phyloP scores from a whole-genome alignment of 2,113 vertebrate species.

The Struthio camelus region DNA sequence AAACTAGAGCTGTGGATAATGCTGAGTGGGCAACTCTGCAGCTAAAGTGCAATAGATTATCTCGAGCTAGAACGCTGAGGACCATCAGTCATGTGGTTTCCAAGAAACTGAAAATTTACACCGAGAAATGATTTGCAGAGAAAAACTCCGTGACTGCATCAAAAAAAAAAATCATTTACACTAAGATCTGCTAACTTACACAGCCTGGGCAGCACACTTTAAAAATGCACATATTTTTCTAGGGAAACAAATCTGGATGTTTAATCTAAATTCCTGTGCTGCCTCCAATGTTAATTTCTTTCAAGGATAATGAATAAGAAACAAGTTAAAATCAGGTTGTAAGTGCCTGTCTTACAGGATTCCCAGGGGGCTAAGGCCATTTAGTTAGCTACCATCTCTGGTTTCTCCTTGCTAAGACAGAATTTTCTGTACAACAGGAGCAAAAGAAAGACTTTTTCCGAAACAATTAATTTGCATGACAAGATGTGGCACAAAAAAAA shows the following conservation, averaged over 20 bases:
- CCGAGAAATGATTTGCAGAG: slow-evolving; percentile 22
- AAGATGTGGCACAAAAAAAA: background rate
- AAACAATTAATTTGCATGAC: slow-evolving; percentile 16
- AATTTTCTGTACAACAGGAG: background rate
- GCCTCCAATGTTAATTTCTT: background rate
- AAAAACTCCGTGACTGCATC: background rate
- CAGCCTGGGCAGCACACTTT: background rate
- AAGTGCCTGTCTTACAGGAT: background rate
- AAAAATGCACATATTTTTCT: background rate
- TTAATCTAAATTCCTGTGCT: slow-evolving; percentile 7
- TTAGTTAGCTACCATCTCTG: background rate
- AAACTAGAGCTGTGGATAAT: background rate
- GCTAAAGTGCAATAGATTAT: slow-evolving; percentile 45
- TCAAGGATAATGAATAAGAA: background rate
- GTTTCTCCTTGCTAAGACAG: background rate
- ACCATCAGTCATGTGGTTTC: slow-evolving; percentile 57
- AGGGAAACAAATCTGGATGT: background rate
- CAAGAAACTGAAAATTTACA: slow-evolving; percentile 47
- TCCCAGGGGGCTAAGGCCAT: background rate
- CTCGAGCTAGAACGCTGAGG: background rate
- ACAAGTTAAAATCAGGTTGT: background rate
- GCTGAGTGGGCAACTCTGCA: slow-evolving; percentile 54
- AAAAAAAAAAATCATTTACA: background rate
- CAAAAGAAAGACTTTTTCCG: background rate
- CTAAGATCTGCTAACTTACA: background rate